These are phyloP conservation scores for Myrmecophaga tridactyla DNA, from an alignment of 2,113 vertebrate species.

Conservation along the genomic window DNA sequence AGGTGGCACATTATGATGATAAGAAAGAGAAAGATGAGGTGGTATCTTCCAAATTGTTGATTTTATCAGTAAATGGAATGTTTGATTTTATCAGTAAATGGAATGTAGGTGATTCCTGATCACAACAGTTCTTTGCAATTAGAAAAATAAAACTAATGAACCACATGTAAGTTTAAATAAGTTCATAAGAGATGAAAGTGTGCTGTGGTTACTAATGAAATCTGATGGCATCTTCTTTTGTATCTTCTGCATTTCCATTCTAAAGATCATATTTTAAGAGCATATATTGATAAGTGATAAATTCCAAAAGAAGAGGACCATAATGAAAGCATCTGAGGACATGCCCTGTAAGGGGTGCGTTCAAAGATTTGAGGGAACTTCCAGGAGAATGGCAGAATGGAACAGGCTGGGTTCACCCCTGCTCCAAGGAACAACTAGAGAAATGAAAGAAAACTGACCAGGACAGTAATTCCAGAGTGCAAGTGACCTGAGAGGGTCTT, in stretches of 20 bases:
- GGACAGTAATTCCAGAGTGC: too few relatives aligned
- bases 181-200: not conserved
- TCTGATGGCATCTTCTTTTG: not conserved
- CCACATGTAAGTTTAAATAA: not conserved
- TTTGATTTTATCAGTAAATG: not conserved
- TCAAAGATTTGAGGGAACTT: not conserved
- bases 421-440: too few relatives aligned
- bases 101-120: not conserved
- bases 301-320: not conserved
- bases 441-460: too few relatives aligned
- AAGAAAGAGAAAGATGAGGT: not conserved
- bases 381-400: too few relatives aligned
- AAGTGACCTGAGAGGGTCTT: too few relatives aligned
- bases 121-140: not conserved
- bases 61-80: not conserved
- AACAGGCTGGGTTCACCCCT: too few relatives aligned
- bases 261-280: not conserved
- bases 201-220: not conserved
- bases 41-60: not conserved
- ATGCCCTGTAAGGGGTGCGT: not conserved
- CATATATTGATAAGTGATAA: not conserved
- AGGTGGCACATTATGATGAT: fast-evolving
- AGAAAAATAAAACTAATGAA: not conserved
- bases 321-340: too few relatives aligned
- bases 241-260: not conserved